Conservation (phyloP, 2,797 vertebrate species). For the Parambassis ranga region DNA sequence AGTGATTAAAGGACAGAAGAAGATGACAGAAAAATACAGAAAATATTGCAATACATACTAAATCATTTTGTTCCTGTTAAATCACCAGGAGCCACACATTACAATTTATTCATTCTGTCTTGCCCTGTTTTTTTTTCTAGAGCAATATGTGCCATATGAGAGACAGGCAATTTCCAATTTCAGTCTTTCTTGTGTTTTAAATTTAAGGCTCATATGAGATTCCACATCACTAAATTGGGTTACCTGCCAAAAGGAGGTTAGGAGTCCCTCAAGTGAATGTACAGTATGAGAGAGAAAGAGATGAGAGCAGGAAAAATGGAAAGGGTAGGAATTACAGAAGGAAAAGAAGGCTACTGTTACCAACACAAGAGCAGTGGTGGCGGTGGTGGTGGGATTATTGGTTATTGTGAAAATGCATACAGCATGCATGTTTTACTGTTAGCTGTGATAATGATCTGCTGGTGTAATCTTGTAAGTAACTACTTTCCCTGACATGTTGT, state of each 20-base stretch:
- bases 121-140: background rate
- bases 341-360: background rate
- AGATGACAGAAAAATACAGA: background rate
- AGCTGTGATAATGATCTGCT: too few relatives aligned
- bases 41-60: background rate
- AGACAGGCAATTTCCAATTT: background rate
- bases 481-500: too few relatives aligned
- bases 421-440: too few relatives aligned
- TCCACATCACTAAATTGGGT: constrained; percentile 14
- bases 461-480: too few relatives aligned
- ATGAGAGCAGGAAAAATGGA: background rate
- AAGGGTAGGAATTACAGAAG: background rate
- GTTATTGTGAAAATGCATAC: too few relatives aligned
- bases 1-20: background rate
- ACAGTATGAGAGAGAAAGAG: background rate
- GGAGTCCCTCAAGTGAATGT: background rate
- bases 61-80: background rate
- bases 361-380: too few relatives aligned
- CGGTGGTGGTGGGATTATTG: too few relatives aligned
- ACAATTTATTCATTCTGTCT: background rate
- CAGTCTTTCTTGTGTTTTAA: background rate
- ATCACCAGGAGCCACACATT: background rate
- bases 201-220: background rate
- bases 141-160: background rate
- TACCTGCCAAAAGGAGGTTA: constrained; percentile 13